These are phyloP conservation scores for Protobothrops mucrosquamatus DNA, from an alignment of 2,113 vertebrate genomes.

Conservation along the genomic window DNA sequence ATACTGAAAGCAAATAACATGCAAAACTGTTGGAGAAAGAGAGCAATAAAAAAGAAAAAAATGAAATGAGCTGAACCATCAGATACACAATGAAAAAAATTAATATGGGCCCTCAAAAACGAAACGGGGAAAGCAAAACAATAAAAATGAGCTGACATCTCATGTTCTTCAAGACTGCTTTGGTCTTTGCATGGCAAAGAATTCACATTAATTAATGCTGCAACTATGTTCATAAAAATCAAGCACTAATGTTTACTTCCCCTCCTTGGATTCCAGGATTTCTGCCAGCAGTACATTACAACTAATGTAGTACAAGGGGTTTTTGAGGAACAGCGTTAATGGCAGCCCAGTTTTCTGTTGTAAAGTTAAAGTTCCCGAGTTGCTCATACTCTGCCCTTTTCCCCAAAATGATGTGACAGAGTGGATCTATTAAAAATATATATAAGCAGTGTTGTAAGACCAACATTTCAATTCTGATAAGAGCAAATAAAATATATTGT, in stretches of 20 bases:
- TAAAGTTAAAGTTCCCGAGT: background rate
- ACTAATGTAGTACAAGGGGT: background rate
- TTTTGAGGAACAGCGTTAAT: background rate
- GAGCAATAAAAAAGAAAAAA: background rate
- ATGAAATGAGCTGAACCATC: background rate
- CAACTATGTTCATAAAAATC: background rate
- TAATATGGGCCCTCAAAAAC: background rate
- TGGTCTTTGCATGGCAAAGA: background rate
- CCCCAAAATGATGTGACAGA: background rate
- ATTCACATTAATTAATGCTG: background rate
- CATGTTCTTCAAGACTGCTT: background rate
- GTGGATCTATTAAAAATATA: conserved; percentile 10
- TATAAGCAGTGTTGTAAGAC: background rate
- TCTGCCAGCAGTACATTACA: background rate
- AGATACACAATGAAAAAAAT: background rate
- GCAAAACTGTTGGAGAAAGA: background rate
- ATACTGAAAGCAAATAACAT: background rate
- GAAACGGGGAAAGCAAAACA: background rate
- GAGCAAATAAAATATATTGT: background rate
- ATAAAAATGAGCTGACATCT: background rate
- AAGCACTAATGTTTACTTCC: background rate
- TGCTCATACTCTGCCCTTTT: background rate
- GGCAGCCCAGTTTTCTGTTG: background rate
- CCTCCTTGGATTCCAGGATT: background rate
- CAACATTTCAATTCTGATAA: conserved; percentile 1